Evolutionary conservation across 92 coral and sea anemone genomes (phyloP).

Genomic region (Porites rus): DNA sequence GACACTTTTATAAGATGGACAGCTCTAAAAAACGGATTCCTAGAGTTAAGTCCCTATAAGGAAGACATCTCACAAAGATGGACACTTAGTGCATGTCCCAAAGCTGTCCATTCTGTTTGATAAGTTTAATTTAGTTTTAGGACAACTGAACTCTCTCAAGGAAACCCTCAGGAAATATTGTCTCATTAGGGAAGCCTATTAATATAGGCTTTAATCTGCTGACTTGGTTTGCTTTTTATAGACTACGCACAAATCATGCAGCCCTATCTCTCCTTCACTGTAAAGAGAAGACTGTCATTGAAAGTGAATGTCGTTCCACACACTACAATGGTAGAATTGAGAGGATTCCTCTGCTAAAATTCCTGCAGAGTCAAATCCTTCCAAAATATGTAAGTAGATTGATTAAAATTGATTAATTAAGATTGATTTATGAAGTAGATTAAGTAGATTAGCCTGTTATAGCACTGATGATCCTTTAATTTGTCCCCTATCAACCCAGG

Average conservation of each 20-base stretch:
- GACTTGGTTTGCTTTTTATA: not conserved
- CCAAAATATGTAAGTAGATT: constrained; percentile 40
- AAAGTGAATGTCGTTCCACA: constrained; percentile 15
- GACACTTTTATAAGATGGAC: too few species aligned
- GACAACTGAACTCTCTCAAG: too few species aligned
- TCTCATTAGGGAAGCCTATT: too few species aligned
- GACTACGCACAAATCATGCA: constrained; percentile 9
- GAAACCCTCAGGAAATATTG: too few species aligned
- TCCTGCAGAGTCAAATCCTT: constrained; percentile 23
- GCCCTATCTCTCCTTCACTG: constrained; percentile 42
- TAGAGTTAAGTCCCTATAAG: too few species aligned
- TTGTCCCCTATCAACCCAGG: constrained; percentile 24
- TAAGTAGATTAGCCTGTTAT: not conserved
- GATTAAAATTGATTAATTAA: too few species aligned
- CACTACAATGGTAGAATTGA: constrained; percentile 25
- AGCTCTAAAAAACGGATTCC: too few species aligned
- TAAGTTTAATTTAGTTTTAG: too few species aligned
- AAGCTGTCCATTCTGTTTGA: too few species aligned
- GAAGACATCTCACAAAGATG: too few species aligned
- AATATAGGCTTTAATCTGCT: not conserved
- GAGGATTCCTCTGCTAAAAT: constrained; percentile 9
- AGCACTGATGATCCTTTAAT: not conserved
- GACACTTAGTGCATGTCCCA: too few species aligned
- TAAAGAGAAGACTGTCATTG: not conserved
- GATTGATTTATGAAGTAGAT: too few species aligned